Conservation (phyloP, 2,888 invertebrate genomes). For the Orthosia cruda region DNA sequence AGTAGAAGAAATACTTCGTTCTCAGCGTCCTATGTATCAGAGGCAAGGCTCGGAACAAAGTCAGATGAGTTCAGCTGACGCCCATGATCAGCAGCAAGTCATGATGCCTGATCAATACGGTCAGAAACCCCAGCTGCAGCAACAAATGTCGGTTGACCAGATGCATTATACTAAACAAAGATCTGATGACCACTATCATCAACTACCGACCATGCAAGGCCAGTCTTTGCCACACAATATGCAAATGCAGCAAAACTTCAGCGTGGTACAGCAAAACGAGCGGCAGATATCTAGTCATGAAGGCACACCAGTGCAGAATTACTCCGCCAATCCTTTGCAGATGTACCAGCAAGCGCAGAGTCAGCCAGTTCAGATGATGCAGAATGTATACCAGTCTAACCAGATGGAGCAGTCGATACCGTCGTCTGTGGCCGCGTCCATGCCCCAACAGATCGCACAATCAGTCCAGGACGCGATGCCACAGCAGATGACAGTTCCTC, state of each 20-base stretch:
- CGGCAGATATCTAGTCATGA: conserved; percentile 91
- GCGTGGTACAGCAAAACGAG: conserved; percentile 85
- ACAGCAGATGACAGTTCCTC: conserved; percentile 71
- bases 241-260: conserved; percentile 84
- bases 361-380: conserved; percentile 77
- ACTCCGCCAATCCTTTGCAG: conserved; percentile 87
- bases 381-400: conserved; percentile 73
- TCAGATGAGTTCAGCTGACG: conserved; percentile 84
- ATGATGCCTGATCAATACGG: conserved; percentile 78
- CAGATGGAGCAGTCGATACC: conserved; percentile 76
- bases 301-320: conserved; percentile 90
- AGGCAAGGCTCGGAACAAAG: conserved; percentile 89
- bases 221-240: conserved; percentile 88
- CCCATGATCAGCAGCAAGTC: conserved; percentile 83
- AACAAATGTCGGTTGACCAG: conserved; percentile 87
- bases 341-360: conserved; percentile 84
- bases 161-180: conserved; percentile 82
- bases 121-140: conserved; percentile 81
- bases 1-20: conserved; percentile 84
- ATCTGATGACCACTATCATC: conserved; percentile 85
- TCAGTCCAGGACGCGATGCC: conserved; percentile 65
- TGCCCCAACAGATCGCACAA: conserved; percentile 71
- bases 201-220: conserved; percentile 85
- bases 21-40: conserved; percentile 86
- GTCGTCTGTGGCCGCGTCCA: conserved; percentile 67